Conservation (phyloP, 2,888 invertebrate species). For the Xestia xanthographa region DNA sequence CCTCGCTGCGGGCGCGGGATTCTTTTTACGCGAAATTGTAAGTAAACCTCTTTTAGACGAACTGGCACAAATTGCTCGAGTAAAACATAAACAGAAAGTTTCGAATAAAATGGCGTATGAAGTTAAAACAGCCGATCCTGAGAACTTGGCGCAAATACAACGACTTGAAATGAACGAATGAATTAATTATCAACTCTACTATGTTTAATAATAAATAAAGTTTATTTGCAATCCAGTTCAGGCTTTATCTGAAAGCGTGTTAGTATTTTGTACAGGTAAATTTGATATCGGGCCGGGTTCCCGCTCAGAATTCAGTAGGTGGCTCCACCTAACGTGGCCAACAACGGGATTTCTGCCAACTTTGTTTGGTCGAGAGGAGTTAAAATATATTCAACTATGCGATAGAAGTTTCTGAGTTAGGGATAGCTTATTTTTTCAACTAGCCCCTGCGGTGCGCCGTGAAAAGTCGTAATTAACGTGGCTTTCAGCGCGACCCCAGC, state of each 20-base stretch:
- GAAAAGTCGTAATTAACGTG: conserved; percentile 84
- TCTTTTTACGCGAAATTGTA: conserved; percentile 78
- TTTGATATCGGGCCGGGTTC: conserved; percentile 49
- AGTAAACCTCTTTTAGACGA: conserved; percentile 80
- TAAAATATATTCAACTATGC: conserved; percentile 74
- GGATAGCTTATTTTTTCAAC: conserved; percentile 79
- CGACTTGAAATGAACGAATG: conserved; percentile 44
- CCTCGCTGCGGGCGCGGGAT: conserved; percentile 64
- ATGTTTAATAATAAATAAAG: conserved; percentile 36
- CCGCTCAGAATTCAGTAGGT: conserved; percentile 49
- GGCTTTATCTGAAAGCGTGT: conserved; percentile 18
- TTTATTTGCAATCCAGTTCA: conserved; percentile 19
- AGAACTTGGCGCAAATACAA: conserved; percentile 51
- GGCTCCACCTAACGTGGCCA: conserved; percentile 31
- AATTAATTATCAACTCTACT: conserved; percentile 30
- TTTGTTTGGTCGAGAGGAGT: conserved; percentile 67
- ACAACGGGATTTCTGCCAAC: conserved; percentile 63
- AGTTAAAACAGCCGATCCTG: conserved; percentile 69
- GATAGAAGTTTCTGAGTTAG: conserved; percentile 63
- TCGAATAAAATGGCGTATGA: conserved; percentile 78
- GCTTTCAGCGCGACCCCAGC: conserved; percentile 76
- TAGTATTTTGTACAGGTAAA: conserved; percentile 47
- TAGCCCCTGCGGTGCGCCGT: conserved; percentile 69
- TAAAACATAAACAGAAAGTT: conserved; percentile 83
- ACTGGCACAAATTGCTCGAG: conserved; percentile 75